These are phyloP conservation scores for Drosophila repletoides DNA, from an alignment of 1,140 invertebrate species.

Conservation along the genomic window DNA sequence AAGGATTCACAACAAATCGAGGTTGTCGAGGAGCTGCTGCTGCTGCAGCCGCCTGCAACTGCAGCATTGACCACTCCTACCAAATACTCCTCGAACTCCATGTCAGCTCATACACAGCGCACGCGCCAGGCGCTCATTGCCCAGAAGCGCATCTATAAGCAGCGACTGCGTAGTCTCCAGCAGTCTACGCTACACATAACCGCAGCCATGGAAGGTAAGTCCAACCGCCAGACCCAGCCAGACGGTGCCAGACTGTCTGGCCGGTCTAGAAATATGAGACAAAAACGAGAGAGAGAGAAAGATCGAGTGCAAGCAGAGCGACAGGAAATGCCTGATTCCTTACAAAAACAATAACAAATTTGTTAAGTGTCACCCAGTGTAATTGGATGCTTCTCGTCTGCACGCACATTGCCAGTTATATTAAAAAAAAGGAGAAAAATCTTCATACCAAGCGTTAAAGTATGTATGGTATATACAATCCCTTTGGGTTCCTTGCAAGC, in stretches of 20 bases:
- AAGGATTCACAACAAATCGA: too few species aligned
- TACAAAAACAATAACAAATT: constrained; percentile 54
- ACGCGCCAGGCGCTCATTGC: constrained; percentile 83
- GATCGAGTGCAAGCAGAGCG: background rate
- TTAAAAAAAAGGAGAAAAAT: constrained; percentile 3
- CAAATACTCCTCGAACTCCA: background rate
- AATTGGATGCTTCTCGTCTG: constrained; percentile 33
- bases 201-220: constrained; percentile 79
- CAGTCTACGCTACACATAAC: constrained; percentile 83
- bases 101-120: constrained; percentile 30
- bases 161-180: constrained; percentile 85
- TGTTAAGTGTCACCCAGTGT: constrained; percentile 35
- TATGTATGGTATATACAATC: too few species aligned
- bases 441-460: too few species aligned
- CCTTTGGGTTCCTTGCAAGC: too few species aligned
- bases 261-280: constrained; percentile 46
- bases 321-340: constrained; percentile 65
- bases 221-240: background rate
- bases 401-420: constrained; percentile 26
- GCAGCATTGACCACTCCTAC: constrained; percentile 4
- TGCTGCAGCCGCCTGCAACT: background rate
- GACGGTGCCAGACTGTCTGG: constrained; percentile 75
- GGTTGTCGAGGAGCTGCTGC: constrained; percentile 51
- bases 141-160: constrained; percentile 85
- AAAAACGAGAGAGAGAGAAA: background rate